phyloP scores from a whole-genome alignment of 37 sponge, comb jelly and placozoan species.

The Halisarca cf. caerulea region DNA sequence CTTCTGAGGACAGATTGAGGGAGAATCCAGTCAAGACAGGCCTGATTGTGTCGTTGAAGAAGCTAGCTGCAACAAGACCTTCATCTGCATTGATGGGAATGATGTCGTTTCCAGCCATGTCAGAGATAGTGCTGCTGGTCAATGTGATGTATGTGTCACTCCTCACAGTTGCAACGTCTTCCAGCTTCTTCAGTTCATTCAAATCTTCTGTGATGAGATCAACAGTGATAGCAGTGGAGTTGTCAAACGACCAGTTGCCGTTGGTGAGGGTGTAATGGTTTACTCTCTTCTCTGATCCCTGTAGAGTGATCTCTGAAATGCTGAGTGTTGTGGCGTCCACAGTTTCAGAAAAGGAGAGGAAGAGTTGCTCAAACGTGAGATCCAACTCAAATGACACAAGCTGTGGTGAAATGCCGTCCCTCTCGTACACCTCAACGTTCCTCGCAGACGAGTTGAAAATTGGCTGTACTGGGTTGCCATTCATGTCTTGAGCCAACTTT shows the following conservation, averaged over 20 bases:
- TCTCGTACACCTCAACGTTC: neutral
- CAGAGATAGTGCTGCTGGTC: conserved; percentile 47
- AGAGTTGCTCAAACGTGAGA: conserved; percentile 62
- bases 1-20: conserved; percentile 71
- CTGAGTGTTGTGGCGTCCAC: conserved; percentile 70
- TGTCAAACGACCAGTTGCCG: neutral
- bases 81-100: conserved; percentile 10
- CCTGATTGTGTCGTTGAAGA: conserved; percentile 55
- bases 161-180: conserved; percentile 63
- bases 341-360: conserved; percentile 84
- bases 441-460: conserved; percentile 25
- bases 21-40: conserved; percentile 63
- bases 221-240: conserved; percentile 55
- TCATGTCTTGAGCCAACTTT: conserved; percentile 51
- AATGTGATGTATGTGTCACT: conserved; percentile 66
- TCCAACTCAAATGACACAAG: conserved; percentile 71
- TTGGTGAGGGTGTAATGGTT: conserved; percentile 38
- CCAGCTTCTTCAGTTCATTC: conserved; percentile 76
- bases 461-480: conserved; percentile 51
- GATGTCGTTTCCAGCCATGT: conserved; percentile 81
- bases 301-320: conserved; percentile 65
- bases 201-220: conserved; percentile 70
- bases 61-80: conserved; percentile 42
- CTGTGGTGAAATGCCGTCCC: conserved; percentile 57
- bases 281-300: conserved; percentile 26